Conservation (phyloP, 2,888 invertebrate species). For the Sceliomorpha sp. region DNA sequence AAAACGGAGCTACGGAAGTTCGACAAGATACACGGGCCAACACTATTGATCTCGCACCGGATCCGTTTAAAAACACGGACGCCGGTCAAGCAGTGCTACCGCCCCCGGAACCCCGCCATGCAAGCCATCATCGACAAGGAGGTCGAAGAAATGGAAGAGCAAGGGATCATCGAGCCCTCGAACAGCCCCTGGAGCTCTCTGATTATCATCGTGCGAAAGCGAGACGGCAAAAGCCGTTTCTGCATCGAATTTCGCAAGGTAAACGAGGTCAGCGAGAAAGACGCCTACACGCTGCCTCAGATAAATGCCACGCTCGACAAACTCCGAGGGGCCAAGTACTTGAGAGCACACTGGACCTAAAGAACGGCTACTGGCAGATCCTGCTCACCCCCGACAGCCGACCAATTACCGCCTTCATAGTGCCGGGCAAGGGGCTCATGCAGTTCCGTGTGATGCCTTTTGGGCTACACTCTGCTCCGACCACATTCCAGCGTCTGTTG, state of each 20-base stretch:
- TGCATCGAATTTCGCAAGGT: constrained; percentile 14
- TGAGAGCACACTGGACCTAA: background rate
- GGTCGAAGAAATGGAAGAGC: constrained; percentile 39
- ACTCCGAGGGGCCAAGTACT: constrained; percentile 5
- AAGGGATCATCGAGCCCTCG: constrained; percentile 32
- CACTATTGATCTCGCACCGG: constrained; percentile 2
- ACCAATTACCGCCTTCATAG: constrained; percentile 65
- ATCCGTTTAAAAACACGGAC: background rate
- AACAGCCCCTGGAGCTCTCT: constrained; percentile 21
- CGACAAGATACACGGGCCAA: background rate
- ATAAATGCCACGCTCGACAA: constrained; percentile 14
- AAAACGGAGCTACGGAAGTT: constrained; percentile 29
- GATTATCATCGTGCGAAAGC: constrained; percentile 19
- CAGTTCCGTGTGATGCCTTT: constrained; percentile 61
- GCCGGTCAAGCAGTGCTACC: constrained; percentile 57
- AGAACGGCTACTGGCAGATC: too few species aligned
- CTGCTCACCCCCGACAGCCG: constrained; percentile 52
- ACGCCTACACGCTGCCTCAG: constrained; percentile 10
- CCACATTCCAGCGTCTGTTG: constrained; percentile 2
- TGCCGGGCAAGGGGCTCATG: constrained; percentile 61
- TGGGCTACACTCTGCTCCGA: constrained; percentile 1
- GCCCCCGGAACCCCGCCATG: constrained; percentile 58
- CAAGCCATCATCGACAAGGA: too few species aligned
- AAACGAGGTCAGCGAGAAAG: constrained; percentile 3
- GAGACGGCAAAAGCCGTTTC: constrained; percentile 8